Evolutionary conservation across 2,888 invertebrate species (phyloP), one percentile per base, ranked within the genome.

Genomic region (Cephonodes hylas): DNA sequence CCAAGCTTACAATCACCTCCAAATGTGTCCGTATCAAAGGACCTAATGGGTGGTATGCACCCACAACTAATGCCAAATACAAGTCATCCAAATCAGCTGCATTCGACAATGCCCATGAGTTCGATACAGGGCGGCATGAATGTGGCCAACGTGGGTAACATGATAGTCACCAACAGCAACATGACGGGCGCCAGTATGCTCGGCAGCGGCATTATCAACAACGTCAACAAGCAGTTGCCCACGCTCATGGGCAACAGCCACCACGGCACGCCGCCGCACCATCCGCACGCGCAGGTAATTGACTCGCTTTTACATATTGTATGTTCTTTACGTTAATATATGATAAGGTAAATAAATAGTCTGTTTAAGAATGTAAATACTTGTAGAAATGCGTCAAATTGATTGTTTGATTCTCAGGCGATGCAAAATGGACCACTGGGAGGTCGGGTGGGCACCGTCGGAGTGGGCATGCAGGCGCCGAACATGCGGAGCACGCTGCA

Each of bases 1-100:
- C 96, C 96, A 68, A 96, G 95, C 83, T 91, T 97, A 83, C 97
- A 97, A 86, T 97, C 97, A 61, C 96, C 97, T 63, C 96, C 96
- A 57, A 96, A 97, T 79, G 96, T 96, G 74, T 95, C 96, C 67
- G 96, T 96, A 66, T 95, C 95, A 71, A 97, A 97, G 89, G 96
- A 96, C 73, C 95, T 96, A 71, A 95, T 97, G 88, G 95, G 95
- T 81, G 93, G 93, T 63, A 88, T 93, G 82, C 94, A 94, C 88
- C 95, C 95, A 66, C 95, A 95, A 94, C 94, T 95, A 77, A 95
- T 95, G 93, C 94, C 94, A 86, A 96, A 95, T 92, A 95, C 95
- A 86, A 95, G 95, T 80, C 94, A 94, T 90, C 95, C 94, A 79
- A 93, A 88, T 84, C 91, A 93, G 78, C 78, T 92, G 72, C 93